phyloP scores from a whole-genome alignment of 2,888 invertebrate genomes.

The Colletes collaris region DNA sequence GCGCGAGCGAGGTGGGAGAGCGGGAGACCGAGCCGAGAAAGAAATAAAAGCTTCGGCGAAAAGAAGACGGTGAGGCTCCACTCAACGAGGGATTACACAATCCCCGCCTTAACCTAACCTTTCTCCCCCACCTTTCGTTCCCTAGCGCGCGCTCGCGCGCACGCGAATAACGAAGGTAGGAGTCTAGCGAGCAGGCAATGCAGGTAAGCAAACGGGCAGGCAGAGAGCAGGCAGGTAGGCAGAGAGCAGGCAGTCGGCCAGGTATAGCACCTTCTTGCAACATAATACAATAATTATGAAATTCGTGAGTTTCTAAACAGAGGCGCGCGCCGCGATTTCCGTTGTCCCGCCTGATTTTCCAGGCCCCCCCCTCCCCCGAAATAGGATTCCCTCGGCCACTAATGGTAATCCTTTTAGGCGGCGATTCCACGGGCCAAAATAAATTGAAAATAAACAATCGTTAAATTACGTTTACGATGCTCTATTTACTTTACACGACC shows the following conservation, averaged over 20 bases:
- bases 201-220: conserved; percentile 53
- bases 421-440: no score
- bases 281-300: conserved; percentile 83
- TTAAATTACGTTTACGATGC: no score
- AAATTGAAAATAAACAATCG: no score
- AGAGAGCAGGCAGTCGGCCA: conserved; percentile 53
- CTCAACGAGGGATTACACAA: conserved; percentile 79
- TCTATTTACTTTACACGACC: no score
- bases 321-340: conserved; percentile 60
- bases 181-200: conserved; percentile 61
- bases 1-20: not conserved
- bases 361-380: not conserved
- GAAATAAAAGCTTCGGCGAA: conserved; percentile 71
- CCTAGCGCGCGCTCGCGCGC: conserved; percentile 29
- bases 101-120: conserved; percentile 80
- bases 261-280: conserved; percentile 77
- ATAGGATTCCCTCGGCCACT: no score
- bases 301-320: conserved; percentile 82
- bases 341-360: conserved; percentile 44
- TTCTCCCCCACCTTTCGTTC: conserved; percentile 73
- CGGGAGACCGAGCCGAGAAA: conserved; percentile 40
- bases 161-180: conserved; percentile 64
- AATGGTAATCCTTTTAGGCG: no score
- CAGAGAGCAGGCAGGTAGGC: conserved; percentile 40
- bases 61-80: conserved; percentile 73